Conservation (phyloP, 1,140 invertebrate species). For the Brachionus asplanchnoidis region DNA sequence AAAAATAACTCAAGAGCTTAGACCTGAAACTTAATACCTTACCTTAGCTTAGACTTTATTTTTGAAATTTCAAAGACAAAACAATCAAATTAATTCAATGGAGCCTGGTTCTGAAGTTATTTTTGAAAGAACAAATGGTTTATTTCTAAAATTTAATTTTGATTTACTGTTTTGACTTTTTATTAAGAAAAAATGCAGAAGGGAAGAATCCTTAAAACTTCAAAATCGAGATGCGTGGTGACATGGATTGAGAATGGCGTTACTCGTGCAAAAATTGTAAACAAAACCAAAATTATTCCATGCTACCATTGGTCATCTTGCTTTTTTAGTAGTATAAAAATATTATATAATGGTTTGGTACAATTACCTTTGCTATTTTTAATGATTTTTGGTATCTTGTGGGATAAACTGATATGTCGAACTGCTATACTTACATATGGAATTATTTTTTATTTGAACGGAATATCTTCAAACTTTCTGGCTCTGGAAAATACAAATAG, state of each 20-base stretch:
- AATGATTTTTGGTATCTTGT: neutral
- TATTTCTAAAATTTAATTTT: neutral
- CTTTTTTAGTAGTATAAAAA: neutral
- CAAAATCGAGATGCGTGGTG: neutral
- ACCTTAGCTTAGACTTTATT: neutral
- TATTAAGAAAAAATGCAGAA: neutral
- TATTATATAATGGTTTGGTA: neutral
- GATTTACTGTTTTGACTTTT: neutral
- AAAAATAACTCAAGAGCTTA: neutral
- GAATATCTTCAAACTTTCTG: neutral
- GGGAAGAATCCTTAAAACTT: neutral
- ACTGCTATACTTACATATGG: neutral
- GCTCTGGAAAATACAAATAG: neutral
- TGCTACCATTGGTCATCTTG: neutral
- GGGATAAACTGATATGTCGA: neutral
- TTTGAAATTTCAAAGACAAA: neutral
- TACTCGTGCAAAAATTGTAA: neutral
- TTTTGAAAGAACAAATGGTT: slow-evolving; percentile 15
- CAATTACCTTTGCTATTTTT: neutral
- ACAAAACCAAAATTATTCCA: neutral
- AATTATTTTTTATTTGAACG: neutral
- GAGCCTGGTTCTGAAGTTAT: neutral
- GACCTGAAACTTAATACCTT: neutral
- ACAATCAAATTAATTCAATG: neutral
- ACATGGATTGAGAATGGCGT: slow-evolving; percentile 6